Conservation (phyloP, 1,140 invertebrate genomes). For the Vollenhovia emeryi region DNA sequence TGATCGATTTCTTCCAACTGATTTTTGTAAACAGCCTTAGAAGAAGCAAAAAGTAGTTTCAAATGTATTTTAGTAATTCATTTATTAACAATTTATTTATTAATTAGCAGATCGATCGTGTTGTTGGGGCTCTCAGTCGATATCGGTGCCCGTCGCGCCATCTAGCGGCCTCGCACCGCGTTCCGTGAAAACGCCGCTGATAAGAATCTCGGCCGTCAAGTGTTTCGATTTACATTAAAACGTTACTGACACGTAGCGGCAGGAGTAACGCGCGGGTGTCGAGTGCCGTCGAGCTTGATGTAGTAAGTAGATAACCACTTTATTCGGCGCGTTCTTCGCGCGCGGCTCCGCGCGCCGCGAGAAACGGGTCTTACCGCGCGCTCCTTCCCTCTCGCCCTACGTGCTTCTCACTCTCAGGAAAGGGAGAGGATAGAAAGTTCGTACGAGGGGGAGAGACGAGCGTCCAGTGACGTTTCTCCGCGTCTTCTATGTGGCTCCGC, state of each 20-base stretch:
- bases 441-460: neutral
- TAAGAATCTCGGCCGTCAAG: conserved; percentile 19
- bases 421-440: neutral
- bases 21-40: too few relatives aligned
- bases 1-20: too few relatives aligned
- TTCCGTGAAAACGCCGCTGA: neutral
- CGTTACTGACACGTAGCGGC: neutral
- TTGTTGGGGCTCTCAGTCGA: too few relatives aligned
- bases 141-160: neutral
- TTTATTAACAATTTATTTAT: too few relatives aligned
- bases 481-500: neutral
- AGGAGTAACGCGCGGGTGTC: neutral
- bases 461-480: conserved; percentile 26
- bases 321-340: neutral
- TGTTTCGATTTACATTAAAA: conserved; percentile 20
- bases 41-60: too few relatives aligned
- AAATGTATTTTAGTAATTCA: too few relatives aligned
- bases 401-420: too few relatives aligned
- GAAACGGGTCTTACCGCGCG: neutral
- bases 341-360: neutral
- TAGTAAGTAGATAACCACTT: conserved; percentile 23
- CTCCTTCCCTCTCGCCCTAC: neutral
- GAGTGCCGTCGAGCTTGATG: neutral
- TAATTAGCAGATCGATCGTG: too few relatives aligned
- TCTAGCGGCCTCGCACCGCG: neutral